Evolutionary conservation across 2,797 vertebrate species (phyloP), one percentile per base, ranked within the genome.

Genomic region (Thripadectes ignobilis): DNA sequence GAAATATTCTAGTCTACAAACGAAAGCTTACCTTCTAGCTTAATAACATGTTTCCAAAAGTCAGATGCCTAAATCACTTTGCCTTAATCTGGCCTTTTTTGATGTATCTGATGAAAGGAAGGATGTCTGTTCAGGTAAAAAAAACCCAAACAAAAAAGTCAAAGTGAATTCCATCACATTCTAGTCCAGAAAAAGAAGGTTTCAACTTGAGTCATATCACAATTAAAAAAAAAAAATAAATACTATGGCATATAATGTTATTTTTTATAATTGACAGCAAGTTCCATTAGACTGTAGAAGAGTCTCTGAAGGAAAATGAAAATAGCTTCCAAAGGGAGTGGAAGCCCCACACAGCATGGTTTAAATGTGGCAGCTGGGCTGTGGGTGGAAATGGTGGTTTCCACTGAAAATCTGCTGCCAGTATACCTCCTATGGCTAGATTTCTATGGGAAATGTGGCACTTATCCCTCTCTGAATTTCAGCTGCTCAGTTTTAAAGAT

Each of bases 261-360:
- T 90, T 95, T 94, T 93, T 93, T 73, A 92, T 93, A 95, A 52
- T n/a, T 92, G 91, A 94, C 76, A 95, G 78, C 80, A 76, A 96
- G 69, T 74, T 95, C 89, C 80, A 96, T 94, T 94, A 95, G 80
- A 76, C 29, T 92, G 86, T 2, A 88, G 58, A 95, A 89, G 48
- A 95, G 41, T 62, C 65, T 96, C 76, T 88, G 49, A 86, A 76
- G 55, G 77, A 91, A 92, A 92, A 94, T 83, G 32, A 93, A 95
- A 95, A 92, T 82, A 95, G 79, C 76, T 52, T 96, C 86, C 74
- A 88, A 94, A 85, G 81, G 67, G 92, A 95, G 63, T 93, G 95
- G 94, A 97, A 97, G 80, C 94, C 92, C 93, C 93, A 89, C 87
- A 94, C 89, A 94, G 91, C 76, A 90, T 68, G 72, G 79, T 95